phyloP scores from a whole-genome alignment of 2,888 invertebrate species.

The Oscheius onirici region DNA sequence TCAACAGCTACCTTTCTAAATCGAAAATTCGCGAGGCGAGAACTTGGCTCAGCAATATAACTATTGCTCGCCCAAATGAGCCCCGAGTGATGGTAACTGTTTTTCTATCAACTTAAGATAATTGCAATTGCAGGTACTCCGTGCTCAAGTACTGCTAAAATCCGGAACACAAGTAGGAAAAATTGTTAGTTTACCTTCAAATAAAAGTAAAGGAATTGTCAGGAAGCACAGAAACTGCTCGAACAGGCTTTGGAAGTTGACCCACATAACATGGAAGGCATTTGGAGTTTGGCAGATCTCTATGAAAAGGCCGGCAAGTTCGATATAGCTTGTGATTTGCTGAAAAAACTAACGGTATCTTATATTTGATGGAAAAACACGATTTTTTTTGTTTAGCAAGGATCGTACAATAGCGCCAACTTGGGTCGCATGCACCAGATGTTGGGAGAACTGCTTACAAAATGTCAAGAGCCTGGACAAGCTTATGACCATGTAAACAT shows the following conservation, averaged over 20 bases:
- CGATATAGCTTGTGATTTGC: not conserved
- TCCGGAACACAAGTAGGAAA: not conserved
- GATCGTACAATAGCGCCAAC: not conserved
- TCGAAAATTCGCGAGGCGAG: conserved; percentile 21
- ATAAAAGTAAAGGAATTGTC: too few species aligned
- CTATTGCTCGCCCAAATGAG: not conserved
- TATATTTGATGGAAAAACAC: not conserved
- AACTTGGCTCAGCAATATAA: not conserved
- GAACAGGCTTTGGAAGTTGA: not conserved
- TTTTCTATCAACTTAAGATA: too few species aligned
- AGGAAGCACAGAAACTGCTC: conserved; percentile 22
- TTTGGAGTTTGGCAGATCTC: conserved; percentile 13
- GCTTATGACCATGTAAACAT: conserved; percentile 20
- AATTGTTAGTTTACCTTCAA: not conserved
- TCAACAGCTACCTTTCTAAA: not conserved
- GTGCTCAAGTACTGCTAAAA: conserved; percentile 6
- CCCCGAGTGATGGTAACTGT: conserved; percentile 7
- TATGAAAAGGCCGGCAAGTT: conserved; percentile 7
- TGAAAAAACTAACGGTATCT: conserved; percentile 16
- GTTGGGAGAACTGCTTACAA: conserved; percentile 9
- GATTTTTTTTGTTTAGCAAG: too few species aligned
- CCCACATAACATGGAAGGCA: conserved; percentile 4
- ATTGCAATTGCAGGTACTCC: too few species aligned
- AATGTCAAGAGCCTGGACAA: not conserved
- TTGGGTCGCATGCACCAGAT: conserved; percentile 23